phyloP scores from a whole-genome alignment of 2,113 vertebrate genomes.

The Bos javanicus region DNA sequence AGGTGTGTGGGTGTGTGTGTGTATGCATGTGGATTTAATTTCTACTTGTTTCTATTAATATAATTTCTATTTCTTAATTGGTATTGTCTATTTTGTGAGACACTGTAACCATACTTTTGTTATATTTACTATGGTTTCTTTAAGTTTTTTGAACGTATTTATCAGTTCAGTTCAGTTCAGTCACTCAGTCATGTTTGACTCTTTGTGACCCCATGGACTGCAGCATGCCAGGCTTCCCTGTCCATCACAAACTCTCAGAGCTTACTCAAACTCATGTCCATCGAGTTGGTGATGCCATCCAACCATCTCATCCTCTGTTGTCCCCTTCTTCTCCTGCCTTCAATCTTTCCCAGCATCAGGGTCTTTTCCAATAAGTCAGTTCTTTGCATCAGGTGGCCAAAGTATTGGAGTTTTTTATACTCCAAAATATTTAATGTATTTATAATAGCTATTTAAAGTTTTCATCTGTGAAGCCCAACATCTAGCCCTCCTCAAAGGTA shows the following conservation, averaged over 20 bases:
- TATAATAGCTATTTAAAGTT: not conserved
- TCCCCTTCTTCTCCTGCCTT: not conserved
- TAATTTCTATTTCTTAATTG: not conserved
- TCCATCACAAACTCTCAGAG: not conserved
- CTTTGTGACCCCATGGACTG: not conserved
- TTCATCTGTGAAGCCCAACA: not conserved
- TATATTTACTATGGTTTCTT: conserved; percentile 5
- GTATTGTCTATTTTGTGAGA: not conserved
- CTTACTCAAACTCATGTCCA: not conserved
- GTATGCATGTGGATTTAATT: not conserved
- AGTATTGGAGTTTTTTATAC: not conserved
- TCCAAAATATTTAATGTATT: not conserved
- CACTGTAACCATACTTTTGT: not conserved
- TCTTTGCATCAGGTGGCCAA: not conserved
- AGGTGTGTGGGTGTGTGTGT: not conserved
- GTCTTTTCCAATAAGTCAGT: not conserved
- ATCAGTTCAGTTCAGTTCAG: not conserved
- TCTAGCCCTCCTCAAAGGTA: not conserved
- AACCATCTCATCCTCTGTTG: not conserved
- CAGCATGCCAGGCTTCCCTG: not conserved
- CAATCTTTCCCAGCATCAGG: not conserved
- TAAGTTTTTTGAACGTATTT: not conserved
- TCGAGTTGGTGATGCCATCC: not conserved
- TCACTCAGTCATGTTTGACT: not conserved
- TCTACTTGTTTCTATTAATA: not conserved